phyloP scores from a whole-genome alignment of 1,140 invertebrate species.

The Uloborus diversus region DNA sequence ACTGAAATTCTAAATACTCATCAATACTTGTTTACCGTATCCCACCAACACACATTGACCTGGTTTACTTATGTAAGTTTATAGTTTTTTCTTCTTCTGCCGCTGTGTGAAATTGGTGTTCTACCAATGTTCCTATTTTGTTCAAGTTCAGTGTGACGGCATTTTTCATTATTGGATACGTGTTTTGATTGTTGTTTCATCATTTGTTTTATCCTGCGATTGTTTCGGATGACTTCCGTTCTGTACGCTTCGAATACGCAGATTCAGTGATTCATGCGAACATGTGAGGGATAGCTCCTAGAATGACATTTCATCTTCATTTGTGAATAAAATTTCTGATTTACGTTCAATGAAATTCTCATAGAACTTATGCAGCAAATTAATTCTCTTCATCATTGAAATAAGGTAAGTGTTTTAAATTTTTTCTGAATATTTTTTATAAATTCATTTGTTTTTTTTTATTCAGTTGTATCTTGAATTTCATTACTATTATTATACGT shows the following conservation, averaged over 20 bases:
- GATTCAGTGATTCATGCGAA: neutral
- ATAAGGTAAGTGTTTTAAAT: too few species aligned
- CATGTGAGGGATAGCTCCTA: too few species aligned
- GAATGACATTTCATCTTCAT: neutral
- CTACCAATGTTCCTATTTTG: neutral
- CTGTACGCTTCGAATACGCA: neutral
- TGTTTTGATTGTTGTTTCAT: neutral
- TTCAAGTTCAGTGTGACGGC: conserved; percentile 15
- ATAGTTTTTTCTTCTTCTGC: too few species aligned
- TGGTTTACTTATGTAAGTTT: conserved; percentile 26
- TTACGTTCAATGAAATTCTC: too few species aligned
- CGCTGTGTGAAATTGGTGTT: neutral
- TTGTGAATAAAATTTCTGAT: neutral
- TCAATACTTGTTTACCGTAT: neutral
- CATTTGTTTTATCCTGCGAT: neutral
- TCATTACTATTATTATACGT: too few species aligned
- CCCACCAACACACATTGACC: conserved; percentile 2
- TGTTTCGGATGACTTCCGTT: neutral
- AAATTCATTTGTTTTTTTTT: too few species aligned
- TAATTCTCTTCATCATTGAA: too few species aligned
- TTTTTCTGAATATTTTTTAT: too few species aligned
- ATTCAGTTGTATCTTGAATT: too few species aligned
- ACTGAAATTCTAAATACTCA: neutral
- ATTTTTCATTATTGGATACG: neutral
- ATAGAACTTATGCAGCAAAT: too few species aligned